These are phyloP conservation scores for Crotophaga sulcirostris DNA, from an alignment of 2,113 vertebrate genomes.

Conservation along the genomic window DNA sequence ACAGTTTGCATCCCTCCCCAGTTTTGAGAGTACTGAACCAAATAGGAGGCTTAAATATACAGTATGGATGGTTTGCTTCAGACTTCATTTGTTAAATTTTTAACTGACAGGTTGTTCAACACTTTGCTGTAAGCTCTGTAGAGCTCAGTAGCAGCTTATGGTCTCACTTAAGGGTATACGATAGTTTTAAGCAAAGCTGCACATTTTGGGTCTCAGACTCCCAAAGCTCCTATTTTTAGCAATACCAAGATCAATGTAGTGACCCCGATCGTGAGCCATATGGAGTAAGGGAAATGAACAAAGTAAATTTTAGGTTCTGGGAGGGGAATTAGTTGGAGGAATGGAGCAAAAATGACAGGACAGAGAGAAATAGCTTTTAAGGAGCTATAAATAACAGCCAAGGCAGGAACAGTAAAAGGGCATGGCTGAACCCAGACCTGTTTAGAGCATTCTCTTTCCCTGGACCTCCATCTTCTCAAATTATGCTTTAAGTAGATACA, in stretches of 20 bases:
- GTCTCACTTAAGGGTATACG: not conserved
- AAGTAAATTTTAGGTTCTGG: not conserved
- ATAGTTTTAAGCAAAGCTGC: not conserved
- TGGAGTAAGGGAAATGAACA: not conserved
- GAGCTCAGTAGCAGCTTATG: not conserved
- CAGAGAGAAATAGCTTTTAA: not conserved
- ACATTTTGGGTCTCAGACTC: not conserved
- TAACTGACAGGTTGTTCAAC: not conserved
- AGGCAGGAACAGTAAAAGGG: not conserved
- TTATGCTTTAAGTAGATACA: not conserved
- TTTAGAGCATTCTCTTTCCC: not conserved
- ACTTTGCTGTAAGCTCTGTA: not conserved
- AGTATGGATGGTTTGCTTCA: not conserved
- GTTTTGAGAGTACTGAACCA: not conserved
- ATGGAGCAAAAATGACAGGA: not conserved
- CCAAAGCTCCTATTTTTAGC: not conserved
- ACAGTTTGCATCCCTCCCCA: accelerated
- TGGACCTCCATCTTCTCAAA: not conserved
- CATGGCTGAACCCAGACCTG: not conserved
- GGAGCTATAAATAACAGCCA: not conserved
- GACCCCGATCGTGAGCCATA: not conserved
- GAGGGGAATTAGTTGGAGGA: not conserved
- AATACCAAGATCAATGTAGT: not conserved
- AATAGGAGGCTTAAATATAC: accelerated
- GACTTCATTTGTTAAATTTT: not conserved